phyloP scores from a whole-genome alignment of 2,888 invertebrate genomes.

The Scelioninae gen. 1 region DNA sequence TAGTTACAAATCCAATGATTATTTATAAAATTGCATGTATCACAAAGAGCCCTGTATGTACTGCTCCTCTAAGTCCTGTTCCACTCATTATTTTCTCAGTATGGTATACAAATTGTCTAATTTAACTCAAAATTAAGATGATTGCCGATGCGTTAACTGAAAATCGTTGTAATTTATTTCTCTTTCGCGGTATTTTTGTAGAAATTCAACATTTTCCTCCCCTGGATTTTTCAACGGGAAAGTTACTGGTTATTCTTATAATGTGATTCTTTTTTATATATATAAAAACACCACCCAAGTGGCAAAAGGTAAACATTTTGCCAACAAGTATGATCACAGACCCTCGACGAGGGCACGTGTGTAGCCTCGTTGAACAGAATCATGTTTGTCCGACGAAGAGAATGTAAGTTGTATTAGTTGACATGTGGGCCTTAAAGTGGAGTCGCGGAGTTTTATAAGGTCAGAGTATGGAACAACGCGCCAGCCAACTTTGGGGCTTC shows the following conservation, averaged over 20 bases:
- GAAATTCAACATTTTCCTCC: conserved; percentile 71
- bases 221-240: conserved; percentile 73
- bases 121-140: no score
- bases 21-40: conserved; percentile 62
- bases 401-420: conserved; percentile 79
- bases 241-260: conserved; percentile 72
- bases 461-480: conserved; percentile 95
- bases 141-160: conserved; percentile 15
- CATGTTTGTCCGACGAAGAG: conserved; percentile 79
- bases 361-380: conserved; percentile 77
- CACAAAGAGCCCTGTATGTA: conserved; percentile 65
- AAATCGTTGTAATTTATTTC: conserved; percentile 34
- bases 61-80: conserved; percentile 59
- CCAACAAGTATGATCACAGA: conserved; percentile 78
- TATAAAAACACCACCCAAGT: conserved; percentile 77
- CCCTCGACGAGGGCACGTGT: conserved; percentile 72
- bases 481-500: conserved; percentile 93
- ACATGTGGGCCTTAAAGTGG: conserved; percentile 77
- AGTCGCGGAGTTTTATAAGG: conserved; percentile 84
- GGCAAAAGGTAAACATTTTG: conserved; percentile 73
- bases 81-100: conserved; percentile 24
- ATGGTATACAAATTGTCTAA: no score
- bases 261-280: conserved; percentile 62
- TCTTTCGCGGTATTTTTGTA: conserved; percentile 8
- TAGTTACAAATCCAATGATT: conserved; percentile 48